phyloP scores from a whole-genome alignment of 2,888 invertebrate genomes.

The Caenorhabditis uteleia region DNA sequence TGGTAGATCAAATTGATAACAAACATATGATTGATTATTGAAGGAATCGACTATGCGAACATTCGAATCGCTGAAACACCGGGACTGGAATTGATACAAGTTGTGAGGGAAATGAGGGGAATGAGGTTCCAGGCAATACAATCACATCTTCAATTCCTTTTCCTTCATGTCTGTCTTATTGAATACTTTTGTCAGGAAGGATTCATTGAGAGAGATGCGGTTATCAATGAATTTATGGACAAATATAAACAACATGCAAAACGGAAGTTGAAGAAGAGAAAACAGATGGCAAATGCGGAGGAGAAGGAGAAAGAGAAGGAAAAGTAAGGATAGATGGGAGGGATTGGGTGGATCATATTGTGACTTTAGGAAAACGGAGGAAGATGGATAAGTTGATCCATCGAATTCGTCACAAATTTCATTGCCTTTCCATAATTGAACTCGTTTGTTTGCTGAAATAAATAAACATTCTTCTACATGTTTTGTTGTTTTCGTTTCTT shows the following conservation, averaged over 20 bases:
- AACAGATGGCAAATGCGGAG: conserved; percentile 10
- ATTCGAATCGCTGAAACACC: conserved; percentile 33
- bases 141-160: conserved; percentile 46
- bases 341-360: no score
- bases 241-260: conserved; percentile 36
- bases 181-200: conserved; percentile 44
- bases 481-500: no score
- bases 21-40: background rate
- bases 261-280: conserved; percentile 34
- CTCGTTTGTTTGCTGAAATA: no score
- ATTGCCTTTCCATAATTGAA: no score
- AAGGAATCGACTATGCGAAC: conserved; percentile 43
- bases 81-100: conserved; percentile 33
- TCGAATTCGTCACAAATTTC: no score
- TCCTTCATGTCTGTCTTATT: conserved; percentile 42
- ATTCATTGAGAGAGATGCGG: conserved; percentile 19
- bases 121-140: conserved; percentile 43
- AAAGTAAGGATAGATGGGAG: no score
- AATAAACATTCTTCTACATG: no score
- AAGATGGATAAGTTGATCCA: no score
- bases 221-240: conserved; percentile 26
- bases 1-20: conserved; percentile 1
- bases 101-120: conserved; percentile 44
- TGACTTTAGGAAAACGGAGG: no score
- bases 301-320: conserved; percentile 9